Conservation (phyloP, 2,113 vertebrate genomes). For the Heliornis fulica region DNA sequence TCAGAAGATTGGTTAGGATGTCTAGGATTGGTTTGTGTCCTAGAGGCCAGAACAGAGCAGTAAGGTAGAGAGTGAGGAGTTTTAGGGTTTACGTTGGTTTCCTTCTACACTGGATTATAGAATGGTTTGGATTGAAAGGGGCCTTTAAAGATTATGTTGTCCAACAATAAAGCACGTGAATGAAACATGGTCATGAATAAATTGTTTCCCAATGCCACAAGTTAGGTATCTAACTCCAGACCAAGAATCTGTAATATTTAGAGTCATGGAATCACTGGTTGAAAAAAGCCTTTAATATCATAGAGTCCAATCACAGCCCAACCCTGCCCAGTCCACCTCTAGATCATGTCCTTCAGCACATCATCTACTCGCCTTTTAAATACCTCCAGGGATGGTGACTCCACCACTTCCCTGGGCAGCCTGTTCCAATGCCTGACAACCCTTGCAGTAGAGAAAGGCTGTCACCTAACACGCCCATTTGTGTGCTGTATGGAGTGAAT, state of each 20-base stretch:
- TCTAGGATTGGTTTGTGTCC: background rate
- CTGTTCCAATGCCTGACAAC: too few relatives aligned
- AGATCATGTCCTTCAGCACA: too few relatives aligned
- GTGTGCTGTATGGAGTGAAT: fast-evolving
- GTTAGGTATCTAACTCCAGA: background rate
- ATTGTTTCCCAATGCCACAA: background rate
- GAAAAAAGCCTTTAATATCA: too few relatives aligned
- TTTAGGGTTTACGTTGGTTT: background rate
- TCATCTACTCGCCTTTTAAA: too few relatives aligned
- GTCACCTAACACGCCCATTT: too few relatives aligned
- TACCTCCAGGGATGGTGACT: too few relatives aligned
- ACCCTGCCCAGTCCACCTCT: too few relatives aligned
- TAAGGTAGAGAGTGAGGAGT: background rate
- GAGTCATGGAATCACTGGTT: too few relatives aligned
- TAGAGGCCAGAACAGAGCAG: background rate
- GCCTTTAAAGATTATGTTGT: background rate
- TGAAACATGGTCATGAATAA: background rate
- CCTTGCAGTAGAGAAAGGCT: too few relatives aligned
- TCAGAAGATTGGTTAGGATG: background rate
- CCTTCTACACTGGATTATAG: background rate
- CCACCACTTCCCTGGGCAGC: too few relatives aligned
- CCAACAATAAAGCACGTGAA: background rate
- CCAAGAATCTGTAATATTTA: background rate
- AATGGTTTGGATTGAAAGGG: background rate
- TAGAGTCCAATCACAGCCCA: too few relatives aligned